Evolutionary conservation across 2,113 vertebrate species (phyloP).

Genomic region (Apaloderma vittatum): DNA sequence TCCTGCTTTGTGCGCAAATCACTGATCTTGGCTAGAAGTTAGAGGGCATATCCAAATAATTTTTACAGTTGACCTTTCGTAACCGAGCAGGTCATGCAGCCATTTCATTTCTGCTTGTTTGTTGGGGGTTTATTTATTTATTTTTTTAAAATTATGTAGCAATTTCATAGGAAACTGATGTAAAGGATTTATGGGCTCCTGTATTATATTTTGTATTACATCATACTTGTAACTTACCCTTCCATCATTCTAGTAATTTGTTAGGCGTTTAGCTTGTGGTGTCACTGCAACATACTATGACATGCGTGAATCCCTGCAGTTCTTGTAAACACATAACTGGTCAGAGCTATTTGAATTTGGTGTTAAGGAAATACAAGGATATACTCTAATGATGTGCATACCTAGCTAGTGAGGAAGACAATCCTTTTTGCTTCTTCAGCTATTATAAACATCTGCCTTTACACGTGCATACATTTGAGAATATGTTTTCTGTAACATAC

Average conservation of each 20-base stretch:
- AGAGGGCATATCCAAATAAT: background rate
- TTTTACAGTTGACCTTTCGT: background rate
- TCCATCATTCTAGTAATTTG: background rate
- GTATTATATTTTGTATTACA: background rate
- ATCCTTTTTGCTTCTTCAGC: background rate
- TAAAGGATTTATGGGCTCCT: background rate
- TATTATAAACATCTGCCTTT: background rate
- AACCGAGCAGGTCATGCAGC: background rate
- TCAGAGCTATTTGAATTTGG: constrained; percentile 1
- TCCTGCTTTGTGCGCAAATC: background rate
- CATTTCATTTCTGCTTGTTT: background rate
- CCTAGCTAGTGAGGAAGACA: background rate
- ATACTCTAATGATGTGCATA: background rate
- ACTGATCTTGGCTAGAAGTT: background rate
- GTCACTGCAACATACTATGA: background rate
- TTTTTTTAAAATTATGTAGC: background rate
- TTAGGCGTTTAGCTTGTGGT: constrained; percentile 1
- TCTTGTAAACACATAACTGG: background rate
- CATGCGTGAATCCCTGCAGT: background rate
- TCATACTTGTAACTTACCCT: background rate
- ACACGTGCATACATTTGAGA: background rate
- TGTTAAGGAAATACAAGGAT: background rate
- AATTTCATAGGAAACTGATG: background rate
- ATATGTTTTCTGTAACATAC: background rate
- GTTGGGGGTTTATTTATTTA: background rate